Base-by-base conservation (phyloP, 2,888 invertebrate genomes). In the Hemithea aestivaria region DNA sequence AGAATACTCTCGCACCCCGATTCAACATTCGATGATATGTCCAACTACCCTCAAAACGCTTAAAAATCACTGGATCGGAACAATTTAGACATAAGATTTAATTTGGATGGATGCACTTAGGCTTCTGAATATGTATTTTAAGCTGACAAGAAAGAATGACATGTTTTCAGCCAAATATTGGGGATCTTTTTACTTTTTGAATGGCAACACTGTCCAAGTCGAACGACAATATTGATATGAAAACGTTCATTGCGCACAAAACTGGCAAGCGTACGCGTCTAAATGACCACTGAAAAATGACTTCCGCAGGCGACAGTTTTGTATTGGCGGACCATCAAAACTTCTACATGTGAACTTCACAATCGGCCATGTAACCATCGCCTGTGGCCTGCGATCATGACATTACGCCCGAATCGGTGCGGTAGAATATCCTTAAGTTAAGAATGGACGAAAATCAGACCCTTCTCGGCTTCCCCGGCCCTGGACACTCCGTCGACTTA, bases 391-490 rank as follows among this genome's bases (percentile, higher is more conserved):
- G 66, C 45, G 63, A 79, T 83, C 83, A 84, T 69, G 82, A 84
- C 52, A 74, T 61, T 12, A 73, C 60, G 39, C 77, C 80, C 22
- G 79, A 78, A 70, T 87, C 87, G 66, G 82, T 72, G 59, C 84
- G 79, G 73, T 85, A 85, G 72, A 87, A 77, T 79, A 87, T 81
- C 68, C 84, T 84, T 66, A 87, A 77, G 78, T 81, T 83, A 48
- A 87, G 78, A 66, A 82, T 80, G 53, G 87, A 84, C 85, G 87
- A 84, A 67, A 88, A 88, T 88, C 88, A 88, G 71, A 88, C 88
- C 49, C 76, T 70, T 62, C 88, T 63, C 37, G 88, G 87, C 57
- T 82, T 83, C 37, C 84, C 85, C 6, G 85, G 82, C 12, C 87
- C 85, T 32, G 82, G 80, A 53, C 80, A 81, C 65, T 80, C 81